phyloP scores from a whole-genome alignment of 30 jellyfish, hydroid and myxozoan genomes.

The Hydractinia symbiolongicarpus region DNA sequence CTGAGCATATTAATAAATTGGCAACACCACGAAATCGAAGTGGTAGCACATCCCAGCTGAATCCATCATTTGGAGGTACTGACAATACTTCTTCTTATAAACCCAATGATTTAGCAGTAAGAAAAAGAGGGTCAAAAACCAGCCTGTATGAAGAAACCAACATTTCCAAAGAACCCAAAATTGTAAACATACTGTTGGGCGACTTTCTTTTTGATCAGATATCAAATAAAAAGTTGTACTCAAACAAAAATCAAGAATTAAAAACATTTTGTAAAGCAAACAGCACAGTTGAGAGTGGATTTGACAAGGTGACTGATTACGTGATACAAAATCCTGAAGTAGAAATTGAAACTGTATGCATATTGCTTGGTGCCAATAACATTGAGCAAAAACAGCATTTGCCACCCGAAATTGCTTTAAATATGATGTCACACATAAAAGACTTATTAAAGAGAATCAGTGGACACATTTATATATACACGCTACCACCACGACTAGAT shows the following conservation, averaged over 20 bases:
- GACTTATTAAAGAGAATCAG: conserved; percentile 6
- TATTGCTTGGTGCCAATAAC: conserved; percentile 15
- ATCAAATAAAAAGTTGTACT: neutral
- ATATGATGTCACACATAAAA: neutral
- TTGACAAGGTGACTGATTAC: conserved; percentile 15
- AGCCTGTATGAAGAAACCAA: conserved; percentile 14
- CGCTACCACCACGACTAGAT: conserved; percentile 12
- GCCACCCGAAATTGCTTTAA: conserved; percentile 6
- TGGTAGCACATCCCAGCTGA: neutral
- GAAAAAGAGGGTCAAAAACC: conserved; percentile 14
- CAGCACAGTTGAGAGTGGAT: conserved; percentile 9
- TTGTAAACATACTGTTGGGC: conserved; percentile 6
- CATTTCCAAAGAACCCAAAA: neutral
- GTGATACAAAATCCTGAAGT: conserved; percentile 3
- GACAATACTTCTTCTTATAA: neutral
- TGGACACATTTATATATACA: conserved; percentile 11
- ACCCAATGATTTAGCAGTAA: neutral
- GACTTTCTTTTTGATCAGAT: conserved; percentile 9
- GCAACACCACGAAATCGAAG: neutral
- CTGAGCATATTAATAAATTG: neutral
- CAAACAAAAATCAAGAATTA: neutral
- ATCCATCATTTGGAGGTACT: neutral
- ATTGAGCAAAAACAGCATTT: neutral
- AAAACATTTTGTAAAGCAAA: conserved; percentile 7
- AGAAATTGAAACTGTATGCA: conserved; percentile 1